Base-by-base conservation (phyloP, 2,113 vertebrate genomes). In the Scomber colias region DNA sequence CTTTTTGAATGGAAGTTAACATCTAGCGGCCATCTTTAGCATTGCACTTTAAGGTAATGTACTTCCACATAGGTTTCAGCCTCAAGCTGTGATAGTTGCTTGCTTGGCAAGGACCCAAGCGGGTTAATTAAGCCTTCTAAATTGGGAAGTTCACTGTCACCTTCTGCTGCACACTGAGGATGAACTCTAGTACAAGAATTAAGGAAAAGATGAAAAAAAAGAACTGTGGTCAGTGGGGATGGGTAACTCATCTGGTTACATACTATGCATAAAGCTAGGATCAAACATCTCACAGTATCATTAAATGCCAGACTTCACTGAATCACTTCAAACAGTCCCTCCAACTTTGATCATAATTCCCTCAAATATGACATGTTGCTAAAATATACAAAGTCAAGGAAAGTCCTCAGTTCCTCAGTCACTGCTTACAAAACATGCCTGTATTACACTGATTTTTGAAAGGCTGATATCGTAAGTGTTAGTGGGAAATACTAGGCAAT, bases 401-500 rank as follows among this genome's bases (percentile, higher is more conserved):
- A 60, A 70, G 35, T 59, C 51, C 24, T 51, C 46, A 48, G 57
- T 48, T 65, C n/a, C 27, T 30, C 21, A 49, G 35, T 59, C 65
- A 55, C 2, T 71, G 24, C 3, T 5, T 49, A 21, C 14, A 64
- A 68, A 68, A 40, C 15, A 71, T 24, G 17, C 49, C 53, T 16
- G 11, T 60, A 46, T 64, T 69, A 57, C 14, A 50, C 40, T 69
- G 53, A 60, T 61, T 63, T 48, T 73, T 13, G 12, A 31, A 53
- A 13, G 9, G 40, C 54, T 65, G 57, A 44, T 21, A 64, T 9
- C 8, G 35, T 40, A 40, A 82, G 14, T 60, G 79, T 31, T 78
- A 50, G 21, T 31, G 40, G 54, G 55, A 69, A 77, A 30, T 27
- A 66, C 30, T 11, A 35, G 17, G 48, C 49, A 31, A 64, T 56